Conservation (phyloP, 1,140 invertebrate genomes). For the Schlechtendalia chinensis region DNA sequence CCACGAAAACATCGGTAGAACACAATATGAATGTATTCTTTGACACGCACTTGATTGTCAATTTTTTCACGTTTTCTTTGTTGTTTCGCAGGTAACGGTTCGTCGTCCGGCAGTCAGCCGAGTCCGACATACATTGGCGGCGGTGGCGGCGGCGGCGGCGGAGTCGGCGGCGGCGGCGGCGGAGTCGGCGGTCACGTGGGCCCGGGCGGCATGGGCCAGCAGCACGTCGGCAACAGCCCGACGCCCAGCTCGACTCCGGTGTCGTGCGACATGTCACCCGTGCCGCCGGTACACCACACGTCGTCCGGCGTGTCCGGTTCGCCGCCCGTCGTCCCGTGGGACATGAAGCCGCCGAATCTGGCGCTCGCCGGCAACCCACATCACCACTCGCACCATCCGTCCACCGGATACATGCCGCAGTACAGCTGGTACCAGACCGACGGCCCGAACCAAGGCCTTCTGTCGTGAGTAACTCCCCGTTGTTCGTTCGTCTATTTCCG, state of each 20-base stretch:
- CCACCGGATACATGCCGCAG: constrained; percentile 64
- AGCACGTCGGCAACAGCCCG: constrained; percentile 50
- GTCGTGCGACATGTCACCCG: constrained; percentile 62
- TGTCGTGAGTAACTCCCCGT: constrained; percentile 64
- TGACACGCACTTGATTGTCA: neutral
- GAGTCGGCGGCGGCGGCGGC: constrained; percentile 44
- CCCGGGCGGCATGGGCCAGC: constrained; percentile 30
- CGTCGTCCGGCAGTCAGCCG: constrained; percentile 55
- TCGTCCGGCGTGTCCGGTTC: constrained; percentile 60
- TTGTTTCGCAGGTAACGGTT: constrained; percentile 54
- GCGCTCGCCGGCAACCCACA: constrained; percentile 56
- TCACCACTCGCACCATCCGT: constrained; percentile 61
- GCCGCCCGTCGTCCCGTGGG: constrained; percentile 65
- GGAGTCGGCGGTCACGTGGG: constrained; percentile 3
- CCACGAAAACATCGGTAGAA: too few species aligned
- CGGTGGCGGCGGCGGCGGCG: constrained; percentile 43
- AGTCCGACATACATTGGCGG: constrained; percentile 51
- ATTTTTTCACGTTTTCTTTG: neutral
- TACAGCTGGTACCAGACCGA: constrained; percentile 75
- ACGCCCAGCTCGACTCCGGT: constrained; percentile 61
- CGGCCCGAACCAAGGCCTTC: constrained; percentile 65
- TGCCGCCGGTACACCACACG: constrained; percentile 61
- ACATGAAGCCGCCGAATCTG: constrained; percentile 64
- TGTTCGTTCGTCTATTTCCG: too few species aligned
- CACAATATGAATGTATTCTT: too few species aligned